These are phyloP conservation scores for Syngnathus acus DNA, from an alignment of 2,797 vertebrate genomes.

Conservation along the genomic window DNA sequence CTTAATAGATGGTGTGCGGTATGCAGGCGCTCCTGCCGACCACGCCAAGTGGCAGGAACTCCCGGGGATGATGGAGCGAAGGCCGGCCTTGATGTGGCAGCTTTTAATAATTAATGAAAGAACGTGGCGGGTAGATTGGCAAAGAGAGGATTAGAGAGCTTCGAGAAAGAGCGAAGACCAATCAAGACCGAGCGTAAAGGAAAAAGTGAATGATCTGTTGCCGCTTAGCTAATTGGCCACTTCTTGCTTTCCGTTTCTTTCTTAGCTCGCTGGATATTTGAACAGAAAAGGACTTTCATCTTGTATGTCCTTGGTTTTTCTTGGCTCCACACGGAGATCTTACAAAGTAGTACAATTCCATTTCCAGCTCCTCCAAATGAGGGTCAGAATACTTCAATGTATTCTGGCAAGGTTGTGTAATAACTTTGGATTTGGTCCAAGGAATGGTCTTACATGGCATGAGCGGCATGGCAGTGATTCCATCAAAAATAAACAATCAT, in stretches of 20 bases:
- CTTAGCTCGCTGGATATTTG: too few species aligned
- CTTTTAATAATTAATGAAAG: conserved; percentile 68
- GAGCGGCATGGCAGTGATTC: too few species aligned
- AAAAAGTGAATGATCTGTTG: background rate
- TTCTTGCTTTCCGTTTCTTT: too few species aligned
- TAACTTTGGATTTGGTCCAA: background rate
- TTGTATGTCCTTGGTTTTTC: background rate
- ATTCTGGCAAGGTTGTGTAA: background rate
- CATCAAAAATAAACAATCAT: too few species aligned
- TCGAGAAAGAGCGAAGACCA: conserved; percentile 8
- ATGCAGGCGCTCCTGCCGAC: conserved; percentile 48
- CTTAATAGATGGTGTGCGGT: conserved; percentile 59
- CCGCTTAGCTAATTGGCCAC: background rate
- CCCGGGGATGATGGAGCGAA: conserved; percentile 62
- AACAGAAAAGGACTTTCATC: background rate
- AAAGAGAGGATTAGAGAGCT: conserved; percentile 50
- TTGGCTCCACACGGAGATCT: background rate
- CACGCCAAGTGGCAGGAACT: conserved; percentile 47
- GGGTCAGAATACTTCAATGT: background rate
- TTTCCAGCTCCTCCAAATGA: background rate
- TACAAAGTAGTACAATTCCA: background rate
- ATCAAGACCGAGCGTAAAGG: background rate
- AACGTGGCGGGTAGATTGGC: conserved; percentile 49
- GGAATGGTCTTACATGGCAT: background rate
- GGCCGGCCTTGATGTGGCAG: conserved; percentile 48